Evolutionary conservation across 2,888 invertebrate species (phyloP), one percentile per base, ranked within the genome.

Genomic region (Stenchaetothrips biformis): DNA sequence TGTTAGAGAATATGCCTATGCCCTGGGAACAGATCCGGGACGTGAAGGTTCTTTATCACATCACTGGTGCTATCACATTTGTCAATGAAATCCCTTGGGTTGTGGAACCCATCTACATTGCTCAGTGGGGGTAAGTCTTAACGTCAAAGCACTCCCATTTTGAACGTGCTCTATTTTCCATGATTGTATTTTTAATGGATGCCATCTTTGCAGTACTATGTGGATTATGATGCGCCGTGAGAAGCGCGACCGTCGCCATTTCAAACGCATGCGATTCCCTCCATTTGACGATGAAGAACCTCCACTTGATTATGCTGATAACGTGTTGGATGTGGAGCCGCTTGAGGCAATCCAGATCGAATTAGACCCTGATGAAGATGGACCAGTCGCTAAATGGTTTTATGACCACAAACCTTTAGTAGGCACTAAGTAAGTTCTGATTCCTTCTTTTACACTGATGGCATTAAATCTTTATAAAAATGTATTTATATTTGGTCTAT

Each of bases 201-300:
- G 18, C 27, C 6, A 6, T 81, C 18, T 82, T 84, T 84, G 27
- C 83, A 94, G 94, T 77, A 97, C 99, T 0, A 99, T 99, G 99
- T 99, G 99, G 99, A 99, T 99, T 84, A 99, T 99, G 98, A 99
- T 99, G 99, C 90, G 99, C 83, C 91, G 99, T 84, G 99, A 99
- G 86, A 99, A 99, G 87, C 90, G 99, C 83, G 99, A 99, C 89
- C 94, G 99, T 86, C 92, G 99, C 49, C 99, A 99, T 87, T 99
- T 99, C 87, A 99, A 99, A 87, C 90, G 99, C 84, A 99, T 99
- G 99, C 90, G 99, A 83, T 99, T 99, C 87, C 99, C 99, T 18
- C 99, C 99, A 0, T 99, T 99, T 87, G 99, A 99, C 87, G 99
- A 99, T 87, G 99, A 99, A 88, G 99, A 99, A 89, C 99, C 99